A percentile compares a stretch with the other conserved stretches of the same genome.
Conservation (phyloP, 2,113 vertebrate genomes). For the Prunella fulvescens region DNA sequence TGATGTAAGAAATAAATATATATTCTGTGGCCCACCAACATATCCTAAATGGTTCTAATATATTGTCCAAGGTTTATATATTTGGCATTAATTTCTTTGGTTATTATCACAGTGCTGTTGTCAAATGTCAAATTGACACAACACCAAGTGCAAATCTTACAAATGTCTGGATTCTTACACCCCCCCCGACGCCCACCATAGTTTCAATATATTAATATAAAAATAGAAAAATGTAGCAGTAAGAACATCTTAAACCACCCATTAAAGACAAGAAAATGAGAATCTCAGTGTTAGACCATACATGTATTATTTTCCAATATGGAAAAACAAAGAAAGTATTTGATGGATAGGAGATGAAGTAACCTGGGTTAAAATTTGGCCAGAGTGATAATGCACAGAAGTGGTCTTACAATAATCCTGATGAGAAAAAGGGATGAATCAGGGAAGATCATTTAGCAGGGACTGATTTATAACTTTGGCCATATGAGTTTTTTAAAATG, state of each 20-base stretch:
- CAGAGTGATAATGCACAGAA: neutral
- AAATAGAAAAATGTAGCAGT: neutral
- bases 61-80: neutral
- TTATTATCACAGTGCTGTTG: neutral
- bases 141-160: neutral
- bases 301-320: neutral
- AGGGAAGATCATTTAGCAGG: neutral
- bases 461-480: neutral
- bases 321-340: neutral
- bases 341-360: neutral
- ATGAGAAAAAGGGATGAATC: neutral
- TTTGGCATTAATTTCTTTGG: neutral
- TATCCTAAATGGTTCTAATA: neutral
- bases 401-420: neutral
- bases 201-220: neutral
- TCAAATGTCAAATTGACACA: neutral
- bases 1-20: neutral
- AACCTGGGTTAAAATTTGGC: neutral
- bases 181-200: accelerated
- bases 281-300: neutral
- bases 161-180: neutral
- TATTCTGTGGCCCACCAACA: neutral
- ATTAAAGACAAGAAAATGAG: neutral
- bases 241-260: neutral
- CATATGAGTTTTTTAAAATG: neutral